These are phyloP conservation scores for Noctua comes DNA, from an alignment of 2,888 invertebrate species.

Conservation along the genomic window DNA sequence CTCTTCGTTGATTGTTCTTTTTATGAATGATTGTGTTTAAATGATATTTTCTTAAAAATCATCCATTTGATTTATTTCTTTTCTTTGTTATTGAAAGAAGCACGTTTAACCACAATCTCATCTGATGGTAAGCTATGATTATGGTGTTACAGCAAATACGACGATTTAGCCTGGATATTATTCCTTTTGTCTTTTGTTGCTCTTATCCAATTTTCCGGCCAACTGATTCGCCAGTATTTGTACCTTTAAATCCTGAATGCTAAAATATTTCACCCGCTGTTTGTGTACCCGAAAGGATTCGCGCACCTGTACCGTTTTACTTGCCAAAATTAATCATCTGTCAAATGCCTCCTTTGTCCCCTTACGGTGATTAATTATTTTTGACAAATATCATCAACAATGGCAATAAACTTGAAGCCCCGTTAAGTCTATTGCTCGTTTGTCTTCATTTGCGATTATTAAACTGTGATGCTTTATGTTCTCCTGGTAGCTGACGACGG, in stretches of 20 bases:
- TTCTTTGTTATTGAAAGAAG: neutral
- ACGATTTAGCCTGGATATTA: neutral
- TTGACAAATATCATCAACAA: constrained; percentile 73
- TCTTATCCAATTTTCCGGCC: neutral
- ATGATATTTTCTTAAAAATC: neutral
- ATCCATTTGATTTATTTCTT: neutral
- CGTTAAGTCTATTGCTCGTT: constrained; percentile 60
- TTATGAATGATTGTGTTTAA: neutral
- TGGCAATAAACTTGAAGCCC: constrained; percentile 65
- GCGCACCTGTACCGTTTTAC: constrained; percentile 75
- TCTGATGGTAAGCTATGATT: neutral
- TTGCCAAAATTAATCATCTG: constrained; percentile 80
- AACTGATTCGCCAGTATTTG: neutral
- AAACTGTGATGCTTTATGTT: constrained; percentile 53
- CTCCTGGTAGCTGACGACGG: constrained; percentile 28
- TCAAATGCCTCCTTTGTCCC: constrained; percentile 71
- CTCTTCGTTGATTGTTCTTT: neutral
- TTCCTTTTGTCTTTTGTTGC: neutral
- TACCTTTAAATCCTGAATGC: constrained; percentile 25
- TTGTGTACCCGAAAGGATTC: constrained; percentile 73
- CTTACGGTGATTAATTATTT: constrained; percentile 76
- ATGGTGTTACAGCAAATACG: neutral
- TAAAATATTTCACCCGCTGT: constrained; percentile 72
- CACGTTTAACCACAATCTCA: neutral
- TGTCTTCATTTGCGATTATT: constrained; percentile 61